A percentile compares a stretch with the other conserved stretches of the same genome.
These are phyloP conservation scores for Sycophila sp. DNA, from an alignment of 1,140 invertebrate species.

Conservation along the genomic window DNA sequence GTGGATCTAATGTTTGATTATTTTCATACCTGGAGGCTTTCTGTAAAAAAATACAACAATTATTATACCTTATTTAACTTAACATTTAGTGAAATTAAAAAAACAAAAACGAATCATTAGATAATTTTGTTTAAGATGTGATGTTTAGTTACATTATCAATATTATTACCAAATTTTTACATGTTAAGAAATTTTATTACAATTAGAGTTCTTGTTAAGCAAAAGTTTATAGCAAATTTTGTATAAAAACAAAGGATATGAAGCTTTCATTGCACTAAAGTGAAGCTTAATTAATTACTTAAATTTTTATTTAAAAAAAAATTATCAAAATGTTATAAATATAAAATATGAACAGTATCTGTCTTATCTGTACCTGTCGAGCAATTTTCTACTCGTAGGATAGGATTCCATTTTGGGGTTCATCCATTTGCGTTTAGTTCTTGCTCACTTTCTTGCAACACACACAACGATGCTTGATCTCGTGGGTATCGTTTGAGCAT, in stretches of 20 bases:
- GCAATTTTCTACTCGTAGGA: slow-evolving; percentile 61
- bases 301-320: neutral
- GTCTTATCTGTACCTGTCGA: slow-evolving; percentile 64
- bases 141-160: neutral
- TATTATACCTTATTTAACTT: too few species aligned
- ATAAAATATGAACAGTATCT: slow-evolving; percentile 48
- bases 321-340: slow-evolving; percentile 21
- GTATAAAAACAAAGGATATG: slow-evolving; percentile 38
- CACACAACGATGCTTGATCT: slow-evolving; percentile 69
- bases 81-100: too few species aligned
- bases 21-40: slow-evolving; percentile 58
- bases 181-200: too few species aligned
- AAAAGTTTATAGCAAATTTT: too few species aligned
- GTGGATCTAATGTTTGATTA: slow-evolving; percentile 50
- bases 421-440: slow-evolving; percentile 67
- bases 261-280: slow-evolving; percentile 34
- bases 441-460: slow-evolving; percentile 56
- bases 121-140: neutral
- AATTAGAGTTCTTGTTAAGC: too few species aligned
- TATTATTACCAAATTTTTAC: too few species aligned
- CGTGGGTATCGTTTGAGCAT: slow-evolving; percentile 64
- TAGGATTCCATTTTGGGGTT: slow-evolving; percentile 64
- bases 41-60: too few species aligned
- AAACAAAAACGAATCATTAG: neutral
- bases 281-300: slow-evolving; percentile 4